Conservation (phyloP, 2,113 vertebrate species). For the Dicerorhinus sumatrensis region DNA sequence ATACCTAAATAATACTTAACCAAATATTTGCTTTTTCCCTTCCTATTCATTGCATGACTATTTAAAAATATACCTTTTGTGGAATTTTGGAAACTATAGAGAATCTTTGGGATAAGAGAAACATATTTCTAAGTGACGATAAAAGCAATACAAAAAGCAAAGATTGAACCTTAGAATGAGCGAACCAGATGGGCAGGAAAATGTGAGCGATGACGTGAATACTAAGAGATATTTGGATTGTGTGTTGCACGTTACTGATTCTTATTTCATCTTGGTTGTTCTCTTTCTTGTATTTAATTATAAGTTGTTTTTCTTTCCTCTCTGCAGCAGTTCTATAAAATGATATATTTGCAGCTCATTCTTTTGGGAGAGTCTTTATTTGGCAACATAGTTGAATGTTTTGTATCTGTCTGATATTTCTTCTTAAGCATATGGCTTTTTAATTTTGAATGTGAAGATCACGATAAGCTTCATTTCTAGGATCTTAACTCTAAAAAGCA, state of each 20-base stretch:
- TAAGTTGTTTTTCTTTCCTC: neutral
- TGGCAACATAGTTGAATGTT: neutral
- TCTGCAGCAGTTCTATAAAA: neutral
- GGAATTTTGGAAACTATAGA: neutral
- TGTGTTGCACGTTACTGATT: neutral
- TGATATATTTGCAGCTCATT: neutral
- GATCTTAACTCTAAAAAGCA: neutral
- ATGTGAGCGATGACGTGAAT: neutral
- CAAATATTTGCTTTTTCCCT: neutral
- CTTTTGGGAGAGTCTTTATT: neutral
- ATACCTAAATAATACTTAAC: neutral
- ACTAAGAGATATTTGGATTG: neutral
- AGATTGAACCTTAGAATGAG: neutral
- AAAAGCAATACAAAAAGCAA: neutral
- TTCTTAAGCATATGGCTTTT: neutral
- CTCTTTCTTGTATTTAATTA: neutral
- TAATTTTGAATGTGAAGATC: conserved; percentile 6
- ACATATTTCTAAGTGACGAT: neutral
- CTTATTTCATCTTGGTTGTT: neutral
- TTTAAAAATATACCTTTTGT: neutral
- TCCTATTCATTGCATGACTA: neutral
- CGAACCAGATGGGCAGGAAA: neutral
- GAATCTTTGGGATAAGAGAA: neutral
- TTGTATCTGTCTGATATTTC: neutral
- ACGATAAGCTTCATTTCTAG: neutral